Conservation (phyloP, 2,888 invertebrate species). For the Nemoura dubitans region DNA sequence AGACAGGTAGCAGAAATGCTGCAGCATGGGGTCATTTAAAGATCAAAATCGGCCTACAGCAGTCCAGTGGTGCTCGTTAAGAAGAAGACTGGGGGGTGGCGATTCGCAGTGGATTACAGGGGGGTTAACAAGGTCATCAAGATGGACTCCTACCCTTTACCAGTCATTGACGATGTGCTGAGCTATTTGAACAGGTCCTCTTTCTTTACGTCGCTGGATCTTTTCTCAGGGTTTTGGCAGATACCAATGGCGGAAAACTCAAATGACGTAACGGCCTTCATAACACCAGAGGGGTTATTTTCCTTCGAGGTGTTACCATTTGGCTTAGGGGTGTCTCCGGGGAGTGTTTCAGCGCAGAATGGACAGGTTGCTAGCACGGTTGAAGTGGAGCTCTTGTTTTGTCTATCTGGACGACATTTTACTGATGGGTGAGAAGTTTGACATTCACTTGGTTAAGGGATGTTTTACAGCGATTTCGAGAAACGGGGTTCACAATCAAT, state of each 20-base stretch:
- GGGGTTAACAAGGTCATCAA: too few relatives aligned
- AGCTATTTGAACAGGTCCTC: background rate
- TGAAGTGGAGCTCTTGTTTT: conserved; percentile 14
- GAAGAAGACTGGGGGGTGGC: too few relatives aligned
- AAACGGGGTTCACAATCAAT: too few relatives aligned
- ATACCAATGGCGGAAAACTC: background rate
- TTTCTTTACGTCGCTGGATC: background rate
- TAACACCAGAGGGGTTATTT: too few relatives aligned
- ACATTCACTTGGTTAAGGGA: too few relatives aligned
- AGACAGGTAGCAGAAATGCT: background rate
- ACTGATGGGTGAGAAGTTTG: too few relatives aligned
- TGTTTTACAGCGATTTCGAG: too few relatives aligned
- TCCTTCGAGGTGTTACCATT: background rate
- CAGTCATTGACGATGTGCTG: conserved; percentile 1
- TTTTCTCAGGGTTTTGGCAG: background rate
- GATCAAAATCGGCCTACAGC: background rate
- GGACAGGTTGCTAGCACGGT: too few relatives aligned
- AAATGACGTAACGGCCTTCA: too few relatives aligned
- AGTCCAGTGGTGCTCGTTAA: conserved; percentile 16
- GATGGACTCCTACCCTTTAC: too few relatives aligned
- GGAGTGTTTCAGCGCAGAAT: background rate
- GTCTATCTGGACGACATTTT: too few relatives aligned
- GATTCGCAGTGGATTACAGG: too few relatives aligned
- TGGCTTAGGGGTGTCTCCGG: background rate
- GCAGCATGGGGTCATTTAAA: background rate